Percentiles rank a stretch among this genome's conserved stretches.
These are phyloP conservation scores for Anthoscopus minutus DNA, from an alignment of 2,113 vertebrate species.

Conservation along the genomic window DNA sequence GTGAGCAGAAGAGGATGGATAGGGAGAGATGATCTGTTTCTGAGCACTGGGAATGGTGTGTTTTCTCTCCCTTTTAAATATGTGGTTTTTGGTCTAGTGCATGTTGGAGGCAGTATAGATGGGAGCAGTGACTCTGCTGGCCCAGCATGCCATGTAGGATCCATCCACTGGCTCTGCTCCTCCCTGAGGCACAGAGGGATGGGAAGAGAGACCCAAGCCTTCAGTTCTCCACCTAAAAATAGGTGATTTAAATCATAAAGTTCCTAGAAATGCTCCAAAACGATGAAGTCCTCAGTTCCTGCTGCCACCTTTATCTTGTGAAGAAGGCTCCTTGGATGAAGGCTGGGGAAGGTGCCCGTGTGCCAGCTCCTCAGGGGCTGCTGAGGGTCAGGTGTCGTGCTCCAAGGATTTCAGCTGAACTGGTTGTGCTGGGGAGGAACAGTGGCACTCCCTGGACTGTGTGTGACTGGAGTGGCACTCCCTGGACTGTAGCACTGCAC, in stretches of 20 bases:
- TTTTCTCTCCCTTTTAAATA: background rate
- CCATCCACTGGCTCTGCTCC: background rate
- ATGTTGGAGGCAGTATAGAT: fast-evolving
- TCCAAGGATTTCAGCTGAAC: background rate
- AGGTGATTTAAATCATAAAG: background rate
- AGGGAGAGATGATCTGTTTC: background rate
- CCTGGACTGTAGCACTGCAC: background rate
- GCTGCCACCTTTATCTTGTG: background rate
- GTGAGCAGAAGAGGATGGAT: background rate
- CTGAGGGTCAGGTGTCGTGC: fast-evolving
- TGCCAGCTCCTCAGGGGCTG: background rate
- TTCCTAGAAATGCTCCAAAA: background rate
- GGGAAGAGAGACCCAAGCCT: background rate
- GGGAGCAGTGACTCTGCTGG: background rate
- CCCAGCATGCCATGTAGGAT: background rate
- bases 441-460: background rate
- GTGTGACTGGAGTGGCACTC: too few relatives aligned
- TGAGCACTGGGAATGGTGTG: background rate
- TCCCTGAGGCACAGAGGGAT: background rate
- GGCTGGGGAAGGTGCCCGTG: background rate
- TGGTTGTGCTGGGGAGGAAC: background rate
- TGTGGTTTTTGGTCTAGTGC: background rate
- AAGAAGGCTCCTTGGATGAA: background rate
- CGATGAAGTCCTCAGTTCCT: background rate
- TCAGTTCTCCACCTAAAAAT: background rate